Percentiles rank a stretch among this genome's conserved stretches.
Evolutionary conservation across 2,888 invertebrate genomes (phyloP).

Genomic region (Ectropis crepuscularia): DNA sequence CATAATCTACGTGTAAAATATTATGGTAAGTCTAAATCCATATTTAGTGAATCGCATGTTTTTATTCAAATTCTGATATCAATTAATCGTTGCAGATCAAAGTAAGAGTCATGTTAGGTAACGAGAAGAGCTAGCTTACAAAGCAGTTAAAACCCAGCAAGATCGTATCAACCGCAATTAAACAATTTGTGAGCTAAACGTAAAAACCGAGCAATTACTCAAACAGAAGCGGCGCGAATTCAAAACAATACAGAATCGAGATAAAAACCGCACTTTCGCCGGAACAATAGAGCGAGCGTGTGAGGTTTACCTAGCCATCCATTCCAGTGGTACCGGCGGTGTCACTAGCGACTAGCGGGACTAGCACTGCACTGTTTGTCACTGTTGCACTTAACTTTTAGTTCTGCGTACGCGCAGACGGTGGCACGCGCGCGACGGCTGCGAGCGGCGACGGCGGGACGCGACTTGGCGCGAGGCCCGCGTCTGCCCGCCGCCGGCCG

Average conservation of each 20-base stretch:
- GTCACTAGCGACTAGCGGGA: too few species aligned
- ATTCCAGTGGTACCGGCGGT: slow-evolving; percentile 59
- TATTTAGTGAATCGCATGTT: too few species aligned
- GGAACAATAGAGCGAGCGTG: slow-evolving; percentile 45
- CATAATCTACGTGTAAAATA: too few species aligned
- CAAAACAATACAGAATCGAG: slow-evolving; percentile 37
- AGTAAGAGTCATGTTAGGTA: too few species aligned
- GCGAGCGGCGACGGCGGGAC: slow-evolving; percentile 44
- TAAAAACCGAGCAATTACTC: slow-evolving; percentile 22
- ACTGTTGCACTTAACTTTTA: slow-evolving; percentile 65
- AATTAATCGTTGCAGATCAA: too few species aligned
- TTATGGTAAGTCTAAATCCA: too few species aligned
- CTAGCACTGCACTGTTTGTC: slow-evolving; percentile 55
- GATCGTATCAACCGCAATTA: slow-evolving; percentile 1
- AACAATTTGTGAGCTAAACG: slow-evolving; percentile 15
- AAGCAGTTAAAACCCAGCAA: too few species aligned
- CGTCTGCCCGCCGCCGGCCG: slow-evolving; percentile 34
- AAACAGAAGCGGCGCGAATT: slow-evolving; percentile 29
- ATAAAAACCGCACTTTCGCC: slow-evolving; percentile 48
- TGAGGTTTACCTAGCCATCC: slow-evolving; percentile 69
- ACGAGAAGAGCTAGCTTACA: too few species aligned
- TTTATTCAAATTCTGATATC: too few species aligned
- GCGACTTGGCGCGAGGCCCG: slow-evolving; percentile 40
- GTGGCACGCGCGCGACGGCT: slow-evolving; percentile 28
- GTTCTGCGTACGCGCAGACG: slow-evolving; percentile 40